A percentile compares a stretch with the other conserved stretches of the same genome.
phyloP scores from a whole-genome alignment of 2,797 vertebrate genomes.

The Holocentrus rufus region DNA sequence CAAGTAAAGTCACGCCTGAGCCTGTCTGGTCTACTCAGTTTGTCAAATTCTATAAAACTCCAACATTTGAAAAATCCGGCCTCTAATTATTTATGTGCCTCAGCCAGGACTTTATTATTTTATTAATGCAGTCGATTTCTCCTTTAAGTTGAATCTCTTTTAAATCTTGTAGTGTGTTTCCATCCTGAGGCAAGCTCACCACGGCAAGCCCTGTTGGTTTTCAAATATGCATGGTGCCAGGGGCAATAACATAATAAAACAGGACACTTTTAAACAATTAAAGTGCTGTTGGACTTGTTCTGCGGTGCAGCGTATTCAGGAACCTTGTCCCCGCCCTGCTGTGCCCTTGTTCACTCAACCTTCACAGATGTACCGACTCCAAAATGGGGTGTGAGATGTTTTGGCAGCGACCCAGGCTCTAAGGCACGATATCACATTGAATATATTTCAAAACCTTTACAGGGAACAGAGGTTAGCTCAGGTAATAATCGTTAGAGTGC shows the following conservation, averaged over 20 bases:
- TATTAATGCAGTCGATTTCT: not conserved
- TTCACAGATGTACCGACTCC: constrained; percentile 46
- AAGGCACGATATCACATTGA: not conserved
- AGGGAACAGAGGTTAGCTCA: constrained; percentile 37
- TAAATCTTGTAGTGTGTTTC: constrained; percentile 35
- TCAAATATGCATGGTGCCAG: constrained; percentile 57
- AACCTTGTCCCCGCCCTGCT: constrained; percentile 32
- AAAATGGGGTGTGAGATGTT: constrained; percentile 40
- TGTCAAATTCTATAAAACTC: not conserved
- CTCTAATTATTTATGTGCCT: constrained; percentile 17
- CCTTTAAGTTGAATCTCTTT: constrained; percentile 8
- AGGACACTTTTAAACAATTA: constrained; percentile 63
- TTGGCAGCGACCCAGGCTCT: constrained; percentile 45
- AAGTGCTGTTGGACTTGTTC: constrained; percentile 27
- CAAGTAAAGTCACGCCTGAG: not conserved
- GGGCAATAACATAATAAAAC: constrained; percentile 49
- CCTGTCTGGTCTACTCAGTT: not conserved
- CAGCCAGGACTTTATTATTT: constrained; percentile 10
- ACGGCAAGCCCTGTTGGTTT: constrained; percentile 8
- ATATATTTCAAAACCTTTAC: constrained; percentile 42
- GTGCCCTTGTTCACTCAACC: constrained; percentile 57
- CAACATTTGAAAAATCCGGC: not conserved
- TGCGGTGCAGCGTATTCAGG: constrained; percentile 19
- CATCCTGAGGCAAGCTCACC: constrained; percentile 25
- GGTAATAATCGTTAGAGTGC: constrained; percentile 46